A percentile compares a stretch with the other conserved stretches of the same genome.
Conservation (phyloP, 1,140 invertebrate species). For the Liolophura sinensis region DNA sequence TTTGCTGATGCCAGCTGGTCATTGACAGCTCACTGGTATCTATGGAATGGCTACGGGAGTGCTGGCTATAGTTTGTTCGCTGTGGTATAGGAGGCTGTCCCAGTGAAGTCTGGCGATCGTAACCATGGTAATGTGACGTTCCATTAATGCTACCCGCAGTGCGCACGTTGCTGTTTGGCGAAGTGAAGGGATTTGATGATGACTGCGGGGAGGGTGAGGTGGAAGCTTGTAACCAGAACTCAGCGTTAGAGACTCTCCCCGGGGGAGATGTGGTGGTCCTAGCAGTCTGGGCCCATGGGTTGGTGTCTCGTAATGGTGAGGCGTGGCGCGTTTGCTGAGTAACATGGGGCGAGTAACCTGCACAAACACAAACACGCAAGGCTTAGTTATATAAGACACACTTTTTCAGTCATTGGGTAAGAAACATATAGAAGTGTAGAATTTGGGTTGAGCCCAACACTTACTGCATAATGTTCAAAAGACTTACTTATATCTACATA, state of each 20-base stretch:
- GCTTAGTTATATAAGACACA: too few species aligned
- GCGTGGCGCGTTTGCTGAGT: slow-evolving; percentile 5
- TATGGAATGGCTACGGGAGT: slow-evolving; percentile 67
- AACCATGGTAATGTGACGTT: too few species aligned
- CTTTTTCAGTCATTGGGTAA: too few species aligned
- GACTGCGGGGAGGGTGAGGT: too few species aligned
- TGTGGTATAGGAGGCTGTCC: too few species aligned
- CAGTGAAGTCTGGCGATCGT: too few species aligned
- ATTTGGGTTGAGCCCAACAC: not conserved
- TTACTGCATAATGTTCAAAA: not conserved
- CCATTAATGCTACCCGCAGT: too few species aligned
- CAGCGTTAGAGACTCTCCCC: too few species aligned
- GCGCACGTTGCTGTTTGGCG: too few species aligned
- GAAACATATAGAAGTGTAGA: not conserved
- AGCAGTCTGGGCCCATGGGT: slow-evolving; percentile 34
- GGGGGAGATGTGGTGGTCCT: too few species aligned
- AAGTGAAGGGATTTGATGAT: too few species aligned
- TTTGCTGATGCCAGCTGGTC: slow-evolving; percentile 10
- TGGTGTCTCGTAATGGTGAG: slow-evolving; percentile 30
- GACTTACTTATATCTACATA: not conserved
- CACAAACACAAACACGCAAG: not conserved
- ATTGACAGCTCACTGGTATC: slow-evolving; percentile 49
- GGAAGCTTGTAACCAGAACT: too few species aligned
- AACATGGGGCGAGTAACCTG: not conserved
- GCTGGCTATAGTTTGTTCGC: slow-evolving; percentile 33